Evolutionary conservation across 2,797 vertebrate genomes (phyloP).

Genomic region (Schizothorax lantsangensis): DNA sequence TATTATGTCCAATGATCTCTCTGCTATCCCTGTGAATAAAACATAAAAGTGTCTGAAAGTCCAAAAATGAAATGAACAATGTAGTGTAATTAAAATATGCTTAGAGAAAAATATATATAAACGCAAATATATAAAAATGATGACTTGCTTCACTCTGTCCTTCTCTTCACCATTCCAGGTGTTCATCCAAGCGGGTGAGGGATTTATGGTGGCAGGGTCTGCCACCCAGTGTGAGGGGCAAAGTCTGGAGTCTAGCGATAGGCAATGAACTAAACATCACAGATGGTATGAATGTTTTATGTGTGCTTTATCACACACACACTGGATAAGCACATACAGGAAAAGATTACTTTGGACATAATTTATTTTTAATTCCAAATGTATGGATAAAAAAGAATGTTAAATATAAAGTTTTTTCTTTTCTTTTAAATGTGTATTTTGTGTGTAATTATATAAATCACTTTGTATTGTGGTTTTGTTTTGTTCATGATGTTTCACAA

Average conservation of each 20-base stretch:
- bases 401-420: not conserved
- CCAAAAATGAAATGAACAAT: not conserved
- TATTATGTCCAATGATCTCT: not conserved
- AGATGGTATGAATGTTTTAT: constrained; percentile 77
- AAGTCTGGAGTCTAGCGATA: constrained; percentile 94
- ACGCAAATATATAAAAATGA: not conserved
- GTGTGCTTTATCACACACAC: not conserved
- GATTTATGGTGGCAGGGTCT: constrained; percentile 98
- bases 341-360: not conserved
- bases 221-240: constrained; percentile 92
- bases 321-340: not conserved
- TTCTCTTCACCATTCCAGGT: constrained; percentile 74
- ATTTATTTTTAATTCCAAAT: not conserved
- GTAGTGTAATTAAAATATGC: not conserved
- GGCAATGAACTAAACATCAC: constrained; percentile 97
- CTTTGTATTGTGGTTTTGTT: not conserved
- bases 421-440: not conserved
- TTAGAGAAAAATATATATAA: not conserved
- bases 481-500: not conserved
- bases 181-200: constrained; percentile 87
- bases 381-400: not conserved
- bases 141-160: not conserved
- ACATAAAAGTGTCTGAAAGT: not conserved
- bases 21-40: not conserved
- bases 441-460: not conserved